These are phyloP conservation scores for Petrocephalus microphthalmus DNA, from an alignment of 2,113 vertebrate genomes.

Conservation along the genomic window DNA sequence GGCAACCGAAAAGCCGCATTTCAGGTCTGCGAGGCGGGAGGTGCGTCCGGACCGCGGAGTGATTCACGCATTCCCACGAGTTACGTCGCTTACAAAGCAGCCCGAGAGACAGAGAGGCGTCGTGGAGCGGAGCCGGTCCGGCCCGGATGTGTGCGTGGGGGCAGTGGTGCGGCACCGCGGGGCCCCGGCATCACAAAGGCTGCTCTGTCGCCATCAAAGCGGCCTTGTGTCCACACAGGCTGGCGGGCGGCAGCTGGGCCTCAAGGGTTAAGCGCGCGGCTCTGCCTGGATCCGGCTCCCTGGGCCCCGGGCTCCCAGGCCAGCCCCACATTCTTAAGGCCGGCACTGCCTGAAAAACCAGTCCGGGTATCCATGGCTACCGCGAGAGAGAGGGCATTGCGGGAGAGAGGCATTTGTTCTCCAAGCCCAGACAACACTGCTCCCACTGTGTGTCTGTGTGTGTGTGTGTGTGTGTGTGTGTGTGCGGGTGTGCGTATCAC, in stretches of 20 bases:
- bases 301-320: conserved; percentile 33
- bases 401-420: conserved; percentile 48
- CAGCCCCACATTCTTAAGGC: conserved; percentile 50
- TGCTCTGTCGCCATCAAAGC: neutral
- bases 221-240: neutral
- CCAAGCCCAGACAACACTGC: conserved; percentile 34
- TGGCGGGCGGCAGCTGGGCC: neutral
- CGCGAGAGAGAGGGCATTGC: conserved; percentile 46
- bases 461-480: neutral
- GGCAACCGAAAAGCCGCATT: neutral
- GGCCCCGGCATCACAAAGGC: neutral
- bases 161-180: neutral
- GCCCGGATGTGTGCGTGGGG: neutral
- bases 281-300: conserved; percentile 26
- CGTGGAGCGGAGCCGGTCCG: neutral
- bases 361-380: conserved; percentile 67
- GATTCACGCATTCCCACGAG: neutral
- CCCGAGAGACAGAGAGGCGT: neutral
- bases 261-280: conserved; percentile 35
- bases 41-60: neutral
- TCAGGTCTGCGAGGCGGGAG: neutral
- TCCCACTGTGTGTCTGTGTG: neutral
- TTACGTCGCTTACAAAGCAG: neutral
- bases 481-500: neutral
- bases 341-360: conserved; percentile 78